These are phyloP conservation scores for Danio albolineatus DNA, from an alignment of 2,797 vertebrate genomes.

Conservation along the genomic window DNA sequence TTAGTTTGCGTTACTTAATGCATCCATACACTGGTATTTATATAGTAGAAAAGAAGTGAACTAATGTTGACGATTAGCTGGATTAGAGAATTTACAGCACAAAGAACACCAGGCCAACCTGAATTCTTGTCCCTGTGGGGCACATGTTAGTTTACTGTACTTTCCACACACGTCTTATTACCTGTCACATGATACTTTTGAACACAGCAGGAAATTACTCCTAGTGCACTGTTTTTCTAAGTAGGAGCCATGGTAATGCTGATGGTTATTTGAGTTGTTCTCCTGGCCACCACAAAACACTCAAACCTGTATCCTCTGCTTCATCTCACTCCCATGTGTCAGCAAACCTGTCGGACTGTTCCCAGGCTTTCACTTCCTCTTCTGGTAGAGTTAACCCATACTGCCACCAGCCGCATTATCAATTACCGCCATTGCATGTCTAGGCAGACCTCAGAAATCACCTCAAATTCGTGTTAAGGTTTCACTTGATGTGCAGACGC, in stretches of 20 bases:
- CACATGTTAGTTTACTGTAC: background rate
- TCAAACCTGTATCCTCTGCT: constrained; percentile 17
- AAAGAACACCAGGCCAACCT: background rate
- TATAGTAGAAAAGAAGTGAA: background rate
- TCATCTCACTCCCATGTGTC: constrained; percentile 23
- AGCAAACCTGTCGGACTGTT: constrained; percentile 31
- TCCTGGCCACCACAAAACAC: constrained; percentile 12
- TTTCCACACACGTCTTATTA: background rate
- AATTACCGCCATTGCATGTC: constrained; percentile 54
- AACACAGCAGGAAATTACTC: constrained; percentile 26
- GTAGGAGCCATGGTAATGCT: background rate
- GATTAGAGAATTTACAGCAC: background rate
- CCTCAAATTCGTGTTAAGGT: constrained; percentile 56
- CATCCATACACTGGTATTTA: background rate
- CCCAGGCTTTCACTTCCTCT: constrained; percentile 53
- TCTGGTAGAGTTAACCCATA: constrained; percentile 30
- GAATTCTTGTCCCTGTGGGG: constrained; percentile 14
- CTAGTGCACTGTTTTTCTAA: constrained; percentile 20
- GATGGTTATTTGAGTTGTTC: constrained; percentile 7
- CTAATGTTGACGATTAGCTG: background rate
- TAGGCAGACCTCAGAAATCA: constrained; percentile 57
- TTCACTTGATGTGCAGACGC: constrained; percentile 44
- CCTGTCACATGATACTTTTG: background rate
- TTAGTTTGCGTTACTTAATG: background rate
- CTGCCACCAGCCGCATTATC: constrained; percentile 55